Evolutionary conservation across 2,113 vertebrate species (phyloP).

Genomic region (Myrmecophaga tridactyla): DNA sequence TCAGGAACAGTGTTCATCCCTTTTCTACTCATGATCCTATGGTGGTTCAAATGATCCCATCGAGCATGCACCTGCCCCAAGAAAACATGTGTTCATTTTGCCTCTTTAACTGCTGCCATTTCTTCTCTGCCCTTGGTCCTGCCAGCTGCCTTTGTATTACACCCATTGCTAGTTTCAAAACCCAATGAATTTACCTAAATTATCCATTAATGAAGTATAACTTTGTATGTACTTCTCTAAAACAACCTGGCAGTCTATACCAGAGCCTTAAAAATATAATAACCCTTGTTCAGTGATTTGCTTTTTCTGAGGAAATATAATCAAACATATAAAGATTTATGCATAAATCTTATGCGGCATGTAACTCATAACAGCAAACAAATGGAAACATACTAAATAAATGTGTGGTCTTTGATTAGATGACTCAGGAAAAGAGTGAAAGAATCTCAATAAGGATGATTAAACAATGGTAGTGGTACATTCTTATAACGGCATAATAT

Average conservation of each 20-base stretch:
- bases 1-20: not conserved
- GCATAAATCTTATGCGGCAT: not conserved
- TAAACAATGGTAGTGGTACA: not conserved
- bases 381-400: not conserved
- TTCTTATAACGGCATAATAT: conserved; percentile 16
- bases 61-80: not conserved
- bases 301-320: conserved; percentile 30
- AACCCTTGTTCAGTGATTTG: not conserved
- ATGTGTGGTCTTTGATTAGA: not conserved
- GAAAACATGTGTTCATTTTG: not conserved
- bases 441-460: not conserved
- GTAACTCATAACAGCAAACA: not conserved
- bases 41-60: not conserved
- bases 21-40: not conserved
- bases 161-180: not conserved
- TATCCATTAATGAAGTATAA: not conserved
- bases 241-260: not conserved
- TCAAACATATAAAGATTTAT: conserved; percentile 1
- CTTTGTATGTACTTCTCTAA: not conserved
- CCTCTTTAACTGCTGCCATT: not conserved
- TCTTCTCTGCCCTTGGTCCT: not conserved
- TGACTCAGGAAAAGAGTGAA: not conserved
- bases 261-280: not conserved
- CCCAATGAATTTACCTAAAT: not conserved
- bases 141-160: not conserved